Evolutionary conservation across 2,113 vertebrate genomes (phyloP).

Genomic region (Puffinus mauretanicus): DNA sequence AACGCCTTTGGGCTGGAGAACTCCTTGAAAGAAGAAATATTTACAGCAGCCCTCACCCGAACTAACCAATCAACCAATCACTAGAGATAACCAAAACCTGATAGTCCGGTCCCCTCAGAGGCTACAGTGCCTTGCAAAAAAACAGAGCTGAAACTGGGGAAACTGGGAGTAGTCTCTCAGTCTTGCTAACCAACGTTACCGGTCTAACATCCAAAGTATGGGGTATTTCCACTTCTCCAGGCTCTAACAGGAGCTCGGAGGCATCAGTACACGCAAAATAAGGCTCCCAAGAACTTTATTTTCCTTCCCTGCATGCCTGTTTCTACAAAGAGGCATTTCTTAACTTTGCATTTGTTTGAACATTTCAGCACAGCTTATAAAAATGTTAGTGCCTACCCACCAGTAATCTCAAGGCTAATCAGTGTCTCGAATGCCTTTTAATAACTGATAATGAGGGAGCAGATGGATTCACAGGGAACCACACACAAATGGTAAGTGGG

Average conservation of each 20-base stretch:
- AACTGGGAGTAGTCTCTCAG: not conserved
- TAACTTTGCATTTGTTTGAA: not conserved
- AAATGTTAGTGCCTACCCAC: not conserved
- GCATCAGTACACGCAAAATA: rapidly evolving
- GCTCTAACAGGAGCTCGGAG: not conserved
- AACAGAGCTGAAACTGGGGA: not conserved
- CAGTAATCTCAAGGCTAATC: not conserved
- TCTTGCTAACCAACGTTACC: not conserved
- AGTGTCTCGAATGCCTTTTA: not conserved
- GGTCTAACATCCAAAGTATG: not conserved
- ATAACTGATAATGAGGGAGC: slow-evolving; percentile 20
- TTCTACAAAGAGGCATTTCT: not conserved
- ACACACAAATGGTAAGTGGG: not conserved
- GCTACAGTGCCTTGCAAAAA: not conserved
- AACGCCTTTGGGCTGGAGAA: not conserved
- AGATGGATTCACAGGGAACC: slow-evolving; percentile 11
- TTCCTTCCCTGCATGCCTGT: not conserved
- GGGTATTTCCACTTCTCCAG: not conserved
- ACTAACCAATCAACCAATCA: not conserved
- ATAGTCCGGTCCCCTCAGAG: not conserved
- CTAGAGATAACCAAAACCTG: slow-evolving; percentile 14
- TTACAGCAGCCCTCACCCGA: not conserved
- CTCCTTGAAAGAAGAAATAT: not conserved
- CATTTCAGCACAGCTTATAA: not conserved
- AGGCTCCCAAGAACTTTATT: not conserved